A percentile compares a stretch with the other conserved stretches of the same genome.
Conservation (phyloP, 1,140 invertebrate genomes). For the Sesamia nonagrioides region DNA sequence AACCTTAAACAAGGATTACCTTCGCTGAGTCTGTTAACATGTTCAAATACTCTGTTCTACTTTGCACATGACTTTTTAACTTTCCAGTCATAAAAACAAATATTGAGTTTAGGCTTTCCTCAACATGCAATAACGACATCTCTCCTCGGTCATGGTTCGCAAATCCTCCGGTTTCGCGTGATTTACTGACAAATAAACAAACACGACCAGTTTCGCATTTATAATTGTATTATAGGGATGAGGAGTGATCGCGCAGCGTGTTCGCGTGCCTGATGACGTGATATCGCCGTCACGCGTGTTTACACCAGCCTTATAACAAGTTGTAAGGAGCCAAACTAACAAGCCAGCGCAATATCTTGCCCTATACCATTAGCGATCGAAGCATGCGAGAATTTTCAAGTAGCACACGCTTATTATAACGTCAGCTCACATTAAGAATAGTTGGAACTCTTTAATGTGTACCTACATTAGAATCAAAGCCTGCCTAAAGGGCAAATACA, state of each 20-base stretch:
- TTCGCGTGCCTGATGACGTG: constrained; percentile 81
- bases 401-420: constrained; percentile 30
- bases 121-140: constrained; percentile 15
- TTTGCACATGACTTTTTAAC: not conserved
- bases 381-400: constrained; percentile 61
- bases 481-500: too few species aligned
- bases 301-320: constrained; percentile 80
- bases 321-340: constrained; percentile 79
- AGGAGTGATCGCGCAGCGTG: constrained; percentile 63
- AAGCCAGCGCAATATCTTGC: constrained; percentile 74
- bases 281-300: constrained; percentile 84
- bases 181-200: constrained; percentile 52
- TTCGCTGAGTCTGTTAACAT: too few species aligned
- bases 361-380: constrained; percentile 68
- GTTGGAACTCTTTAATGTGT: too few species aligned
- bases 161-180: constrained; percentile 50
- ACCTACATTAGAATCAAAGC: too few species aligned
- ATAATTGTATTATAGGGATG: constrained; percentile 76
- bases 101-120: not conserved
- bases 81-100: not conserved
- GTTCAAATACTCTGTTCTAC: not conserved
- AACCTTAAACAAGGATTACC: too few species aligned
- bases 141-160: not conserved
- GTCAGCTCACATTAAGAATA: constrained; percentile 12
- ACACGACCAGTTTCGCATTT: constrained; percentile 50